Percentiles rank a stretch among this genome's conserved stretches.
phyloP scores from a whole-genome alignment of 2,888 invertebrate species.

The Acanthoscelides obtectus region DNA sequence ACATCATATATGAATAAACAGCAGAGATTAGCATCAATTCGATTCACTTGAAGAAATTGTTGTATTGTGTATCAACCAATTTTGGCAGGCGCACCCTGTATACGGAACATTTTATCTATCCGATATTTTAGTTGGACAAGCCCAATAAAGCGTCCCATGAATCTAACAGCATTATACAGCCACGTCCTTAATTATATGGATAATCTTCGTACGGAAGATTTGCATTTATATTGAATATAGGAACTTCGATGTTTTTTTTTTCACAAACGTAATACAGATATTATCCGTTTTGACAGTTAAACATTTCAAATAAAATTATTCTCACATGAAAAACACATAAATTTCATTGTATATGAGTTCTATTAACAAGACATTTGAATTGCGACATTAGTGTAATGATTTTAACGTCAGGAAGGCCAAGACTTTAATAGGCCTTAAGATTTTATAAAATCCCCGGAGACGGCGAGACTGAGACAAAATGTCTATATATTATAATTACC shows the following conservation, averaged over 20 bases:
- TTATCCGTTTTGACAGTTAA: constrained; percentile 11
- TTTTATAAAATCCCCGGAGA: not conserved
- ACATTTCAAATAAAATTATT: constrained; percentile 12
- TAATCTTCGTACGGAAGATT: constrained; percentile 5
- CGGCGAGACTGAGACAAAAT: not conserved
- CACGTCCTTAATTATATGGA: not conserved
- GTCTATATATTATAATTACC: not conserved
- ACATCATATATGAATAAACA: no score
- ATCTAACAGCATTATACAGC: not conserved
- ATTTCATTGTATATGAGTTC: constrained; percentile 2
- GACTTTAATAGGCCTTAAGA: not conserved
- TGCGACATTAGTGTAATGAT: not conserved
- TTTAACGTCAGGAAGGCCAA: not conserved
- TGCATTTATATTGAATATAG: constrained; percentile 18
- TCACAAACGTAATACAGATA: constrained; percentile 7
- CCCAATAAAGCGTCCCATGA: not conserved
- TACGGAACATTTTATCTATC: not conserved
- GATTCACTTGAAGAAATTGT: no score
- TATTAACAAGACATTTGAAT: not conserved
- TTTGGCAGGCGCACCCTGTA: no score
- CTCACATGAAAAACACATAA: constrained; percentile 12
- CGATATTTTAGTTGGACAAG: not conserved
- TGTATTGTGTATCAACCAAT: no score
- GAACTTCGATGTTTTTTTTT: constrained; percentile 9
- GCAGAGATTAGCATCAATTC: no score